A percentile compares a stretch with the other conserved stretches of the same genome.
Evolutionary conservation across 2,797 vertebrate genomes (phyloP).

Genomic region (Sebastes elongatus): DNA sequence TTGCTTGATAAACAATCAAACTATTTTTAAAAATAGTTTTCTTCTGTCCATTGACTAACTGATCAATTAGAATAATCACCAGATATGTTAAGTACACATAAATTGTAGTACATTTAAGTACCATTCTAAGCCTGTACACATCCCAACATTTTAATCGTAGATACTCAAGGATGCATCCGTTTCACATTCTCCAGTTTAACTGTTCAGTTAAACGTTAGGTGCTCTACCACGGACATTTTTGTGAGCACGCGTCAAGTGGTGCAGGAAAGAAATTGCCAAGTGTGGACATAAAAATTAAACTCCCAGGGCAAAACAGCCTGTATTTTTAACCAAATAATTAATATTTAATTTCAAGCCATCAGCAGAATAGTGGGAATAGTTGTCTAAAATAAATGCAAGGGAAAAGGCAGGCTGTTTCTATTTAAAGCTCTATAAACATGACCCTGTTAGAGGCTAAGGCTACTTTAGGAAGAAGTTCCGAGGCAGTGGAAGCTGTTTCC

Average conservation of each 20-base stretch:
- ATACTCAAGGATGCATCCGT: not conserved
- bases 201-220: not conserved
- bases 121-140: not conserved
- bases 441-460: conserved; percentile 62
- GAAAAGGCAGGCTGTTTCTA: conserved; percentile 59
- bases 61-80: not conserved
- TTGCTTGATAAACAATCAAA: not conserved
- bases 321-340: conserved; percentile 64
- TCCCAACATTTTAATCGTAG: not conserved
- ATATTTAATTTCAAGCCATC: conserved; percentile 75
- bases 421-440: conserved; percentile 77
- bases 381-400: conserved; percentile 71
- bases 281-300: conserved; percentile 69
- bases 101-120: not conserved
- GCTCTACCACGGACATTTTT: conserved; percentile 14
- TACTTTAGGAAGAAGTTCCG: conserved; percentile 50
- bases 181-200: not conserved
- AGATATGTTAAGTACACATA: not conserved
- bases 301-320: conserved; percentile 61
- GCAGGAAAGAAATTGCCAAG: conserved; percentile 47
- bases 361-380: conserved; percentile 63
- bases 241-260: conserved; percentile 22
- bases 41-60: not conserved
- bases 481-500: conserved; percentile 41
- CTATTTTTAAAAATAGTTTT: not conserved